phyloP scores from a whole-genome alignment of 2,888 invertebrate species.

The Tryphoninae sp. region DNA sequence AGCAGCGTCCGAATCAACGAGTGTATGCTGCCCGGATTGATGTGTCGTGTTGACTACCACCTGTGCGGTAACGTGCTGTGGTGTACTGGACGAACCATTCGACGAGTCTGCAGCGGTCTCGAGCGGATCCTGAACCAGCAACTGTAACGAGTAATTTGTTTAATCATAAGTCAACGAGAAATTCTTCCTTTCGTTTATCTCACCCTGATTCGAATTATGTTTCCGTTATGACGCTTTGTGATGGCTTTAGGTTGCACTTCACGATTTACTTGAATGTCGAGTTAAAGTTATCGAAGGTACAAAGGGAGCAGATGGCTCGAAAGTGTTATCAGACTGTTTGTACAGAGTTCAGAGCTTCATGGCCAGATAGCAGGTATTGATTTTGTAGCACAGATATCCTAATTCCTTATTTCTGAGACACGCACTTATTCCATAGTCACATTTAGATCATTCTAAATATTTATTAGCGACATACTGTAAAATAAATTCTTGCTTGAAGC shows the following conservation, averaged over 20 bases:
- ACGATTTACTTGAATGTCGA: slow-evolving; percentile 32
- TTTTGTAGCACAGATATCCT: slow-evolving; percentile 60
- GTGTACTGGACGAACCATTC: slow-evolving; percentile 83
- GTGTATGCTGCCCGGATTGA: slow-evolving; percentile 81
- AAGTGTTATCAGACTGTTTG: slow-evolving; percentile 68
- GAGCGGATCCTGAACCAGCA: slow-evolving; percentile 81
- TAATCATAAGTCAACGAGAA: background rate
- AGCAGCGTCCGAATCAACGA: slow-evolving; percentile 82
- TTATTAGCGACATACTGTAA: slow-evolving; percentile 1
- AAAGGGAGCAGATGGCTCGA: slow-evolving; percentile 67
- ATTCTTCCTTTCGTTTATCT: background rate
- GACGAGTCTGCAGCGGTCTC: slow-evolving; percentile 84
- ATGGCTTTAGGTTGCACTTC: background rate
- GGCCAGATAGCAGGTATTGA: slow-evolving; percentile 67
- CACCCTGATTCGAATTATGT: background rate
- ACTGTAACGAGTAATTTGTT: slow-evolving; percentile 66
- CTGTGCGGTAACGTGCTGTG: slow-evolving; percentile 81
- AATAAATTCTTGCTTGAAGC: background rate
- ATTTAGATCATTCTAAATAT: background rate
- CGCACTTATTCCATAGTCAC: background rate
- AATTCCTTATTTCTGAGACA: slow-evolving; percentile 39
- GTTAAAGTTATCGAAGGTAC: slow-evolving; percentile 55
- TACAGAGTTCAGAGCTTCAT: slow-evolving; percentile 59
- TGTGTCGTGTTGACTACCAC: slow-evolving; percentile 80
- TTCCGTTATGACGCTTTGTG: background rate